These are phyloP conservation scores for Sialis fuliginosa DNA, from an alignment of 2,888 invertebrate species.

Conservation along the genomic window DNA sequence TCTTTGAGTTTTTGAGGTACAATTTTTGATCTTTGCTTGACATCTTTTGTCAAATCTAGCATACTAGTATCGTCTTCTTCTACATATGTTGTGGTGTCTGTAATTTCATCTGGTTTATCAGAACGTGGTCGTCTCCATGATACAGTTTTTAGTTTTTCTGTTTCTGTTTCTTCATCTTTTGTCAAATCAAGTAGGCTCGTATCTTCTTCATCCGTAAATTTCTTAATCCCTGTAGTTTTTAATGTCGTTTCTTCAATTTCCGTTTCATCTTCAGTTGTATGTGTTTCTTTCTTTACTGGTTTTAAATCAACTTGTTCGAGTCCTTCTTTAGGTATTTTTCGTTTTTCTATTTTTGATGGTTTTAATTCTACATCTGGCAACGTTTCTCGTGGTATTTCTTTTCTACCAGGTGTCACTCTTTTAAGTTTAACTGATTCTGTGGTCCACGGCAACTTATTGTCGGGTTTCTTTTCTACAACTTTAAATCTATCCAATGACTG, in stretches of 20 bases:
- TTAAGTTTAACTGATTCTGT: slow-evolving; percentile 35
- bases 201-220: slow-evolving; percentile 15
- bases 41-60: slow-evolving; percentile 12
- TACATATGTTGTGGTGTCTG: slow-evolving; percentile 2
- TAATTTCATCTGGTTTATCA: slow-evolving; percentile 10
- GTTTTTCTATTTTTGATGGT: slow-evolving; percentile 32
- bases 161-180: slow-evolving; percentile 10
- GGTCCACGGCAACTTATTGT: slow-evolving; percentile 36
- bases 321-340: slow-evolving; percentile 18
- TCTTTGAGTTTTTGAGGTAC: slow-evolving; percentile 18
- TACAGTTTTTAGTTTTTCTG: slow-evolving; percentile 8
- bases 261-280: slow-evolving; percentile 7
- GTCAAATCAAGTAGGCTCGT: slow-evolving; percentile 13
- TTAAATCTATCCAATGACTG: slow-evolving; percentile 28
- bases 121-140: slow-evolving; percentile 16
- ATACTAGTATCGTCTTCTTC: slow-evolving; percentile 4
- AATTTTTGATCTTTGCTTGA: slow-evolving; percentile 17
- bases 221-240: slow-evolving; percentile 4
- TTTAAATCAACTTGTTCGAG: slow-evolving; percentile 30
- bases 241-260: slow-evolving; percentile 9
- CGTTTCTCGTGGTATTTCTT: slow-evolving; percentile 22
- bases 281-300: slow-evolving; percentile 28
- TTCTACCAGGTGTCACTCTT: slow-evolving; percentile 23
- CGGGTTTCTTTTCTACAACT: slow-evolving; percentile 20
- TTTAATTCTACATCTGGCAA: slow-evolving; percentile 30